These are phyloP conservation scores for Notodonta dromedarius DNA, from an alignment of 2,888 invertebrate genomes.

Conservation along the genomic window DNA sequence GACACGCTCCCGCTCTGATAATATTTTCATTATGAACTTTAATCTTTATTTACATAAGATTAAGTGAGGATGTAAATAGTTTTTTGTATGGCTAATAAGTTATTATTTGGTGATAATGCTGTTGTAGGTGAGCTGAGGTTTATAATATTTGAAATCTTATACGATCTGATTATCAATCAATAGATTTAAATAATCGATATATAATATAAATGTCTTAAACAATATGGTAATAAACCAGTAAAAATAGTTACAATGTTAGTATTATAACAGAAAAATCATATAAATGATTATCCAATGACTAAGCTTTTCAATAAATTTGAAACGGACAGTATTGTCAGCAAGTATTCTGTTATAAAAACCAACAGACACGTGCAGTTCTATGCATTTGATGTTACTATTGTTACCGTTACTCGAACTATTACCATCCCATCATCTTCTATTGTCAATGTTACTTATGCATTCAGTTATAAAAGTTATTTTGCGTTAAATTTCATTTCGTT, in stretches of 20 bases:
- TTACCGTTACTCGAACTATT: conserved; percentile 51
- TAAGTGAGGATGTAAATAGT: conserved; percentile 16
- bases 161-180: too few relatives aligned
- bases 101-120: conserved; percentile 17
- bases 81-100: conserved; percentile 16
- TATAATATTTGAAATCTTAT: too few relatives aligned
- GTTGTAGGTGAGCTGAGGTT: too few relatives aligned
- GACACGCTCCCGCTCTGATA: conserved; percentile 58
- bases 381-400: conserved; percentile 55
- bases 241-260: too few relatives aligned
- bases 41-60: conserved; percentile 36
- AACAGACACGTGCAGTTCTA: conserved; percentile 44
- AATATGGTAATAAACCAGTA: too few relatives aligned
- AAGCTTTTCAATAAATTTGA: conserved; percentile 17
- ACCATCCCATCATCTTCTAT: conserved; percentile 14
- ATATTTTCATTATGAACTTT: conserved; percentile 48
- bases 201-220: too few relatives aligned
- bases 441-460: conserved; percentile 19
- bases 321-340: neutral
- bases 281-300: conserved; percentile 11
- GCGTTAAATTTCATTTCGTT: conserved; percentile 6
- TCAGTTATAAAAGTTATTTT: conserved; percentile 35
- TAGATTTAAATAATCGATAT: too few relatives aligned
- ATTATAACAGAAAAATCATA: too few relatives aligned
- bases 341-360: neutral